These are phyloP conservation scores for Drymodes brunneopygia DNA, from an alignment of 2,113 vertebrate genomes.

Conservation along the genomic window DNA sequence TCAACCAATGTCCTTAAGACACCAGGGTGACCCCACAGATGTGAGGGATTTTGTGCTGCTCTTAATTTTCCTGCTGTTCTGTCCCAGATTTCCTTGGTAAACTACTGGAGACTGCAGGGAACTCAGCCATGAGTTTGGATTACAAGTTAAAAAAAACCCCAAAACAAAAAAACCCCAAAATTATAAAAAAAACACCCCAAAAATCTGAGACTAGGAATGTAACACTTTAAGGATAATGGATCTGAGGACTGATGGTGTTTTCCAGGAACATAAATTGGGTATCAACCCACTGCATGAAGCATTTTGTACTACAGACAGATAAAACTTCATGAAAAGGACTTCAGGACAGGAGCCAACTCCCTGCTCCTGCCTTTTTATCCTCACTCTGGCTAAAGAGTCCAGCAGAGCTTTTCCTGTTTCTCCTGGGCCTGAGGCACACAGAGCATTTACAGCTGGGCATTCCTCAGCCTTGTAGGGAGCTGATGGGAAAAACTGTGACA, in stretches of 20 bases:
- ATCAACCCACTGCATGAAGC: background rate
- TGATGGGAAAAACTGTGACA: accelerated
- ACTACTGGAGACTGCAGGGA: background rate
- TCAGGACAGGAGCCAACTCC: background rate
- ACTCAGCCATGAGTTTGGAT: background rate
- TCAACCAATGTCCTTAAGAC: background rate
- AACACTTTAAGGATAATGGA: background rate
- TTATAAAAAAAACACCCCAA: background rate
- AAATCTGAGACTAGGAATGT: background rate
- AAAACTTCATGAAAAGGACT: background rate
- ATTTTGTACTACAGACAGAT: background rate
- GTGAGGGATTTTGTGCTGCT: background rate
- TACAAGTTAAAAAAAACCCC: background rate
- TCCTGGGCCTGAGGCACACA: background rate
- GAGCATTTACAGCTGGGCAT: background rate
- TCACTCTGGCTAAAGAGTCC: background rate
- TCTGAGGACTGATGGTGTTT: background rate
- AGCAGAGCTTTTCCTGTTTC: background rate
- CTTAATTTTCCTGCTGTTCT: background rate
- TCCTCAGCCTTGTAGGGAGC: background rate
- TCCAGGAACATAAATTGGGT: background rate
- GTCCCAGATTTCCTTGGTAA: background rate
- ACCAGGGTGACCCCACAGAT: background rate
- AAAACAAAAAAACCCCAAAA: no score
- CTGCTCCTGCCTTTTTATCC: background rate